Base-by-base conservation (phyloP, 2,888 invertebrate genomes). In the Metalampra italica region DNA sequence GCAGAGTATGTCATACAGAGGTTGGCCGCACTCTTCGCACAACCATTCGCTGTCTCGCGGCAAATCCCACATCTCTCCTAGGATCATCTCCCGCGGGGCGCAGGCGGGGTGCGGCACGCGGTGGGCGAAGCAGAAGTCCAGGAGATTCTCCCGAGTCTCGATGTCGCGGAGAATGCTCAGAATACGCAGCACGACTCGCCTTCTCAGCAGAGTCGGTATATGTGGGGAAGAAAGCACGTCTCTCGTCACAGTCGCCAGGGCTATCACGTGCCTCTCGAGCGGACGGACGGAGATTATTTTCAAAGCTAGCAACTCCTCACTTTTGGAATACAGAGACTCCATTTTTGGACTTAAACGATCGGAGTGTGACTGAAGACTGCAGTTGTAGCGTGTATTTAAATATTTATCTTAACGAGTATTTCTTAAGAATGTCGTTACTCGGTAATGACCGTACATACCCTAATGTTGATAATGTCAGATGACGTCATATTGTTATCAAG, bases 1-100 rank as follows among this genome's bases (percentile, higher is more conserved):
- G 29, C 29, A n/a, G 29, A 11, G n/a, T 5, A 53, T 37, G 13
- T n/a, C 29, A 11, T 55, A 56, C 0, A 53, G 46, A 4, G 57
- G 59, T 29, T 29, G 38, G 7, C 56, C 52, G 13, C 59, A 61
- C 7, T 53, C 39, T 7, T 32, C 37, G 29, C 61, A 61, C 15
- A 59, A 37, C 56, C 55, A 59, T 40, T 59, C 59, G 7, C 48
- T 32, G 22, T 52, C 55, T 29, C 37, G 3, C 5, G 59, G 61
- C 22, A 61, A 45, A 9, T 54, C 56, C 61, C 61, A 61, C 12
- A 59, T 36, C 38, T 58, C 60, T 0, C 53, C 54, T 0, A 60
- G 44, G 3, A 11, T 14, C 8, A 34, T 3, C 11, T 14, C 39
- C 0, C 22, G 34, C 1, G 34, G 12, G 0, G 12, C 29, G 36